phyloP scores from a whole-genome alignment of 2,113 vertebrate genomes.

The Pholis gunnellus region DNA sequence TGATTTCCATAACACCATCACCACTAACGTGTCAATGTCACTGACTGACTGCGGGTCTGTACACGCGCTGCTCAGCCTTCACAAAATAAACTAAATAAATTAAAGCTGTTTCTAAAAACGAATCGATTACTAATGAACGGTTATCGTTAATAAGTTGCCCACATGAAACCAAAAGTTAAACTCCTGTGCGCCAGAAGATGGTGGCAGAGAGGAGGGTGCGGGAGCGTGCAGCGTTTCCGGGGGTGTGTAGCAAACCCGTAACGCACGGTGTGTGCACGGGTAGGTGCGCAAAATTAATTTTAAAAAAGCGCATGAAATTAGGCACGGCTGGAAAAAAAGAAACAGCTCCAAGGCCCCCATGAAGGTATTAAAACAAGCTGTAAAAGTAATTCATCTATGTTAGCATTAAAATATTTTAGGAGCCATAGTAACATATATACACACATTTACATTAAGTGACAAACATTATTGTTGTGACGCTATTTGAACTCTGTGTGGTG shows the following conservation, averaged over 20 bases:
- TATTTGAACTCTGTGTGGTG: not conserved
- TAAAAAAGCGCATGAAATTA: not conserved
- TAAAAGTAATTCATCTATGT: too few species aligned
- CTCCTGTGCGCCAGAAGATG: constrained; percentile 50
- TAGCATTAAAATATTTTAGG: too few species aligned
- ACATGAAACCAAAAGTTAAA: constrained; percentile 7
- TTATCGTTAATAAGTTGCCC: constrained; percentile 17
- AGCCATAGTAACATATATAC: not conserved
- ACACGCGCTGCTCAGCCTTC: constrained; percentile 30
- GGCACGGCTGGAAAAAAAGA: too few species aligned
- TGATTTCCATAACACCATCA: not conserved
- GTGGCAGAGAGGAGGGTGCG: constrained; percentile 49
- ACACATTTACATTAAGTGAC: not conserved
- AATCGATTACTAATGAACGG: not conserved
- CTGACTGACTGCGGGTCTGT: constrained; percentile 34
- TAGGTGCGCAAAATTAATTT: constrained; percentile 3
- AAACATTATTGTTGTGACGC: not conserved
- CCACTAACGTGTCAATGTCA: constrained; percentile 60
- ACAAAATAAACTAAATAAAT: not conserved
- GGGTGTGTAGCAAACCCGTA: constrained; percentile 64
- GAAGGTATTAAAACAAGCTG: too few species aligned
- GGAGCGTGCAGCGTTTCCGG: constrained; percentile 67
- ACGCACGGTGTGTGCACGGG: not conserved
- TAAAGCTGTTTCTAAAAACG: not conserved
- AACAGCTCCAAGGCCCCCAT: not conserved